Conservation (phyloP, 2,888 invertebrate genomes). For the Hybos culiciformis region DNA sequence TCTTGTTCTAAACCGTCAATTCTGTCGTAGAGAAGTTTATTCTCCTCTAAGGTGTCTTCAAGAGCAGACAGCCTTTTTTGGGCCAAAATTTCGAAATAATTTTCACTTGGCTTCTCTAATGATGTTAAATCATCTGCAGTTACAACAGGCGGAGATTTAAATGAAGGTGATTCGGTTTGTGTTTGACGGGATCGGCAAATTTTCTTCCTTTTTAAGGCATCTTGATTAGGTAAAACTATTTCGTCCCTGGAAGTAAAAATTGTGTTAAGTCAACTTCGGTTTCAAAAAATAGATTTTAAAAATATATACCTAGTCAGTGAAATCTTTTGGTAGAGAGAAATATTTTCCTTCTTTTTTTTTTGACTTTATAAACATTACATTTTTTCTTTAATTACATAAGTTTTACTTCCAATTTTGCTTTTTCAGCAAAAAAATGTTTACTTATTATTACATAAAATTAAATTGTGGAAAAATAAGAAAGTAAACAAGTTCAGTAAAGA, state of each 20-base stretch:
- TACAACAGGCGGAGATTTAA: too few species aligned
- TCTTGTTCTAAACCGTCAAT: constrained; percentile 39
- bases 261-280: constrained; percentile 19
- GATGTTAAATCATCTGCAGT: constrained; percentile 56
- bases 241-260: not conserved
- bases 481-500: too few species aligned
- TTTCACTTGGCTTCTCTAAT: constrained; percentile 52
- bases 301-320: not conserved
- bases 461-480: too few species aligned
- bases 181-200: too few species aligned
- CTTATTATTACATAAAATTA: too few species aligned
- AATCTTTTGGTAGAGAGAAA: not conserved
- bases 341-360: not conserved
- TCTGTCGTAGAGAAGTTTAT: constrained; percentile 43
- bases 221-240: constrained; percentile 11
- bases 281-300: constrained; percentile 7
- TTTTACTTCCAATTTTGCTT: too few species aligned
- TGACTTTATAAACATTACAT: not conserved
- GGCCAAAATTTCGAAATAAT: constrained; percentile 63
- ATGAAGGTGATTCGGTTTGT: constrained; percentile 37
- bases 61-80: constrained; percentile 59
- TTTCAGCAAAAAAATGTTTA: too few species aligned
- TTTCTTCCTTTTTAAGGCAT: constrained; percentile 35
- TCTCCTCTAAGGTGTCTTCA: constrained; percentile 59
- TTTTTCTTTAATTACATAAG: too few species aligned